Conservation (phyloP, 2,888 invertebrate species). For the Eilema caniola region DNA sequence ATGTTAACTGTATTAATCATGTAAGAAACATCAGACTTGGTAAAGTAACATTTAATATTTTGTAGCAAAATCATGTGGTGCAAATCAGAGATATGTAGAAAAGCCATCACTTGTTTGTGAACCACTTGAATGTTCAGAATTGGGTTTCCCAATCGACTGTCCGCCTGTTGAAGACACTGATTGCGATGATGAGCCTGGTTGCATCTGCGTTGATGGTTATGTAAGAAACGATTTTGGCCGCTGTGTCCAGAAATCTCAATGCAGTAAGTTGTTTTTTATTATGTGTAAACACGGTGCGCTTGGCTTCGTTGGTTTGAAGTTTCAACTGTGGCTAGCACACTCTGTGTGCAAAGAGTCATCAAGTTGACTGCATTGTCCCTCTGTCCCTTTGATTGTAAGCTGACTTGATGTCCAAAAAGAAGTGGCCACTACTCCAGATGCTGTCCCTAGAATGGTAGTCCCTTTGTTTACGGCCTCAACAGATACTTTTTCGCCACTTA, state of each 20-base stretch:
- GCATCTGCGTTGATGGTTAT: slow-evolving; percentile 41
- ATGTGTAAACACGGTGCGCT: no score
- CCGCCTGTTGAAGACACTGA: slow-evolving; percentile 2
- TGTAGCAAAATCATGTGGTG: slow-evolving; percentile 33
- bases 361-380: no score
- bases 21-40: neutral
- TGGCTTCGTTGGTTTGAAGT: no score
- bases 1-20: no score
- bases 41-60: neutral
- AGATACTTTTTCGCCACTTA: no score
- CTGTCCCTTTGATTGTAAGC: no score
- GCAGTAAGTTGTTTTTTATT: slow-evolving; percentile 11
- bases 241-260: slow-evolving; percentile 15
- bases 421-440: no score
- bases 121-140: slow-evolving; percentile 21
- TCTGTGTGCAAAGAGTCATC: no score
- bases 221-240: slow-evolving; percentile 22
- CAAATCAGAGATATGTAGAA: slow-evolving; percentile 41
- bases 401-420: no score
- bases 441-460: no score
- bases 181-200: slow-evolving; percentile 24
- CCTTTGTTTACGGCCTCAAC: no score
- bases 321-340: no score
- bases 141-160: slow-evolving; percentile 19
- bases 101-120: slow-evolving; percentile 32